Conservation (phyloP, 2,888 invertebrate species). For the Ernsta delagoae region DNA sequence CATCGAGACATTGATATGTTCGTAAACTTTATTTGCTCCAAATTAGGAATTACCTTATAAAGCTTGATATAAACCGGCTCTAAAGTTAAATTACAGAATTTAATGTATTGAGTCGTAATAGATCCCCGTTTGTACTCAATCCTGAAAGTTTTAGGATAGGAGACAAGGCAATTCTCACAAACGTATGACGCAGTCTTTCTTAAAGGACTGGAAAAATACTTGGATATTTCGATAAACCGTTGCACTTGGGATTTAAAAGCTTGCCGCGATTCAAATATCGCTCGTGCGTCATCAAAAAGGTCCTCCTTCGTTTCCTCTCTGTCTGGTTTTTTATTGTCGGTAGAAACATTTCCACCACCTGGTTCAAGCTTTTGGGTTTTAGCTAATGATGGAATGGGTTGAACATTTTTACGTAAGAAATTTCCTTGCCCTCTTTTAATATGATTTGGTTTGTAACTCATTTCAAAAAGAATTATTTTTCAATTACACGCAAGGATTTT, state of each 20-base stretch:
- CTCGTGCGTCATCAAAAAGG: conserved; percentile 49
- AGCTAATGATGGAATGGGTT: background rate
- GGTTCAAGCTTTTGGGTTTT: background rate
- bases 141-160: conserved; percentile 64
- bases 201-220: conserved; percentile 73
- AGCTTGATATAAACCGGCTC: conserved; percentile 73
- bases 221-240: conserved; percentile 74
- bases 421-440: background rate
- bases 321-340: background rate
- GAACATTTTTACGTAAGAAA: conserved; percentile 7
- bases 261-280: conserved; percentile 48
- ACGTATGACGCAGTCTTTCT: conserved; percentile 73
- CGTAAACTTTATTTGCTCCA: conserved; percentile 70
- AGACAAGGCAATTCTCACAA: conserved; percentile 66
- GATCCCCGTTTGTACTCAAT: conserved; percentile 68
- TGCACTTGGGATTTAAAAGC: conserved; percentile 64
- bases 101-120: conserved; percentile 63
- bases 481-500: background rate
- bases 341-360: background rate
- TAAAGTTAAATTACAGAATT: conserved; percentile 67
- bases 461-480: background rate
- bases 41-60: conserved; percentile 68
- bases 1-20: conserved; percentile 66
- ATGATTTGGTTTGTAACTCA: background rate
- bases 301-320: conserved; percentile 57